Evolutionary conservation across 2,888 invertebrate species (phyloP), one percentile per base, ranked within the genome.

Genomic region (Zygaena filipendulae): DNA sequence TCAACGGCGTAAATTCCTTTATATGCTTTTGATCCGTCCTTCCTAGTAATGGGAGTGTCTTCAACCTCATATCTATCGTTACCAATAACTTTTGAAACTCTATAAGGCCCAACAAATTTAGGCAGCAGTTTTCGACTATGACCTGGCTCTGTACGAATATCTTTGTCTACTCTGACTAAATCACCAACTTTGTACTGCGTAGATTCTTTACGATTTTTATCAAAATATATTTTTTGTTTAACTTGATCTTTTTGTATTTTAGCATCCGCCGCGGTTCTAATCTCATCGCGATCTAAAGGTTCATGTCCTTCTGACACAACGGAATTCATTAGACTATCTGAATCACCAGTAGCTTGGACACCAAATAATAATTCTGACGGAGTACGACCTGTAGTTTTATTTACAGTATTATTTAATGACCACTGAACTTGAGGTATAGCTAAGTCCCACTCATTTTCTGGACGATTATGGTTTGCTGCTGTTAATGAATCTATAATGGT

Each of bases 401-500:
- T 32, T 5, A 39, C n/a, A 0, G 40, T 40, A 22, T 39, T 40
- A 25, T 43, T 43, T 7, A 43, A 8, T 6, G 31, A 20, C 39
- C 37, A 41, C 21, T 39, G 33, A 9, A 38, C 11, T 33, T 23
- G 6, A n/a, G 11, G 21, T 12, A 30, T 11, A 13, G 16, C 20
- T 8, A 18, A 7, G 20, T 34, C 32, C 35, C 36, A 33, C n/a
- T n/a, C n/a, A n/a, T 23, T 32, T 7, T 33, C 33, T 9, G 25
- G 7, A 2, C 7, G 3, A 2, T 9, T 14, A 16, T 33, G 26
- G 18, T 26, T 26, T 14, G 11, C 23, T 1, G 30, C 20, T 4
- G 28, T 16, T 33, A 39, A 2, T n/a, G n/a, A n/a, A n/a, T n/a
- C n/a, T n/a, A n/a, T n/a, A n/a, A n/a, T n/a, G n/a, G n/a, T n/a